Evolutionary conservation across 1,140 invertebrate species (phyloP).

Genomic region (Dysdera silvatica): DNA sequence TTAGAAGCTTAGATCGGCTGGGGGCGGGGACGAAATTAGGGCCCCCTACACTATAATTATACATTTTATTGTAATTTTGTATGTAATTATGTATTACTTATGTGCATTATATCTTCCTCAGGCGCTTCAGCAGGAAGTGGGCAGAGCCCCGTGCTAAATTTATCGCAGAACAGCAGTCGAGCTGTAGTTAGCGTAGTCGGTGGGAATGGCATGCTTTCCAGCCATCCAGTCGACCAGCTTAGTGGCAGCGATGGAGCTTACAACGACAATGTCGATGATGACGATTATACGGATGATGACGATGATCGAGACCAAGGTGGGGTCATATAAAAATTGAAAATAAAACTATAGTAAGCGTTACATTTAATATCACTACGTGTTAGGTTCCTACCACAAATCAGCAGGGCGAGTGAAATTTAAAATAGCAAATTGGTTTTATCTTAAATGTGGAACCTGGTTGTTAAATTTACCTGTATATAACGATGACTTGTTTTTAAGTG

Average conservation of each 20-base stretch:
- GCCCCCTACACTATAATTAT: too few species aligned
- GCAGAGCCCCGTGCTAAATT: slow-evolving; percentile 79
- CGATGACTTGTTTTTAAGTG: too few species aligned
- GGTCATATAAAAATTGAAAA: not conserved
- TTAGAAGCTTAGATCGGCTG: too few species aligned
- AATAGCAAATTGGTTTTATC: too few species aligned
- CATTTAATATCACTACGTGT: too few species aligned
- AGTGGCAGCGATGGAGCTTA: slow-evolving; percentile 54
- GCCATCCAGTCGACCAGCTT: slow-evolving; percentile 47
- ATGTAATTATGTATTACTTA: not conserved
- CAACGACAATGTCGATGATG: slow-evolving; percentile 53
- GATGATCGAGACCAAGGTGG: slow-evolving; percentile 40
- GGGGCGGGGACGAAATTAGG: too few species aligned
- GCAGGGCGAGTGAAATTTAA: too few species aligned
- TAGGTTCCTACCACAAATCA: too few species aligned
- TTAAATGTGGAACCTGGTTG: too few species aligned
- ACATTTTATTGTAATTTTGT: not conserved
- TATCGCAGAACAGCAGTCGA: slow-evolving; percentile 65
- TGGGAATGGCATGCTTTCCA: slow-evolving; percentile 36
- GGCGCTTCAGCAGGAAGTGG: slow-evolving; percentile 67
- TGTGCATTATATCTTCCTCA: not conserved
- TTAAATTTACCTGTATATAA: too few species aligned
- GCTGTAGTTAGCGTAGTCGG: not conserved
- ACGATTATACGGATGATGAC: slow-evolving; percentile 57
- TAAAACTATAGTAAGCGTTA: too few species aligned